Evolutionary conservation across 2,797 vertebrate species (phyloP).

Genomic region (Podarcis siculus): DNA sequence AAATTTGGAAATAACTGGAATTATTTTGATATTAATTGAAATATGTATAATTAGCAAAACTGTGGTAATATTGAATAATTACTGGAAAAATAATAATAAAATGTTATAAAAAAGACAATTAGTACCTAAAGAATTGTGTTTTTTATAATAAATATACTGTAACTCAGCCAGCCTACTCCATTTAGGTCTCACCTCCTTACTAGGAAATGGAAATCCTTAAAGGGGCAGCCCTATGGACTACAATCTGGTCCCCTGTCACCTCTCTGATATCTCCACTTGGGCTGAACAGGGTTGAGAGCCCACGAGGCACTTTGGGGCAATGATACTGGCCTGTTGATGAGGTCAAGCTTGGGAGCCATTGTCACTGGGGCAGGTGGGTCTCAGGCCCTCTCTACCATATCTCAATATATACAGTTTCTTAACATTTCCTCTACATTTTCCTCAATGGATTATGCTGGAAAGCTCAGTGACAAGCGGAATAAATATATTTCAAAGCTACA

Average conservation of each 20-base stretch:
- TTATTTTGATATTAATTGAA: too few relatives aligned
- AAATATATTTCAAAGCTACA: constrained; percentile 61
- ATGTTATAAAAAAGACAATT: too few relatives aligned
- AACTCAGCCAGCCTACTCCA: too few relatives aligned
- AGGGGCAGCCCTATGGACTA: neutral
- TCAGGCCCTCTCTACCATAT: constrained; percentile 56
- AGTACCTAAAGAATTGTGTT: too few relatives aligned
- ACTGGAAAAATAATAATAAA: too few relatives aligned
- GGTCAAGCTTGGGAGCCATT: neutral
- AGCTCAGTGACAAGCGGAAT: constrained; percentile 62
- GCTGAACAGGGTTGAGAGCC: neutral
- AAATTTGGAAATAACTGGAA: too few relatives aligned
- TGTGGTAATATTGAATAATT: too few relatives aligned
- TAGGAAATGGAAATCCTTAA: neutral
- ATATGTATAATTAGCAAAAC: too few relatives aligned
- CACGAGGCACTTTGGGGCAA: neutral
- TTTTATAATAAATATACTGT: too few relatives aligned
- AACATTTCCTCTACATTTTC: constrained; percentile 56
- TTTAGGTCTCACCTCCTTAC: neutral
- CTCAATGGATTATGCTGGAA: constrained; percentile 53
- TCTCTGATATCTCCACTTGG: neutral
- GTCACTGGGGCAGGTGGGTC: neutral
- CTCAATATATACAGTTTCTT: constrained; percentile 44
- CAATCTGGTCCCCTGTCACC: neutral
- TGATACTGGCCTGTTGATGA: neutral